These are phyloP conservation scores for Nasonia giraulti DNA, from an alignment of 1,140 invertebrate genomes.

Conservation along the genomic window DNA sequence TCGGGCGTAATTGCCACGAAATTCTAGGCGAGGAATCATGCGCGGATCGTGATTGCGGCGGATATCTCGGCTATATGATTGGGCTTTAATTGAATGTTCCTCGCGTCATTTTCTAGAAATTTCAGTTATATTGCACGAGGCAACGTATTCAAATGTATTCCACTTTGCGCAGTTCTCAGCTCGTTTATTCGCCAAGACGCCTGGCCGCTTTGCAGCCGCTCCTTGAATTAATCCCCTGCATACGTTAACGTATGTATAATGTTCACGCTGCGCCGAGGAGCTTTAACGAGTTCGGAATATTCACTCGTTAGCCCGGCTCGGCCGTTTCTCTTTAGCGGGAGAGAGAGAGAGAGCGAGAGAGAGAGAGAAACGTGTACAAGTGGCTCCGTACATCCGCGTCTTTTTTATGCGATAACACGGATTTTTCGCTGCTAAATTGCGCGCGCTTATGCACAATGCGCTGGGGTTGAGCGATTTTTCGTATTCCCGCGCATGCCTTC, in stretches of 20 bases:
- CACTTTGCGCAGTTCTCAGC: conserved; percentile 52
- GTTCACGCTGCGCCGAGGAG: neutral
- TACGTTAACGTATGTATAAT: conserved; percentile 54
- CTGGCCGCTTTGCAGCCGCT: conserved; percentile 67
- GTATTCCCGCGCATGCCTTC: conserved; percentile 1
- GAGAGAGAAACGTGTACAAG: conserved; percentile 59
- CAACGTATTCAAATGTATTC: conserved; percentile 60
- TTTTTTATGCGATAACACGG: conserved; percentile 66
- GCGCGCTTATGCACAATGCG: neutral
- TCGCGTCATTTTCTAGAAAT: too few species aligned
- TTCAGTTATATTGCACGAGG: neutral
- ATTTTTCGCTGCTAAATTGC: conserved; percentile 33
- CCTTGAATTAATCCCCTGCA: conserved; percentile 72
- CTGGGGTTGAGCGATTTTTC: conserved; percentile 3
- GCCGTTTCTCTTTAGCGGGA: neutral
- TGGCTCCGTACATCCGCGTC: conserved; percentile 36
- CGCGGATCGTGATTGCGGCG: too few species aligned
- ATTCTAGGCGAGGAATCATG: conserved; percentile 8
- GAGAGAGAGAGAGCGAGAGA: neutral
- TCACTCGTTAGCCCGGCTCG: conserved; percentile 25
- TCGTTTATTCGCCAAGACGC: conserved; percentile 59
- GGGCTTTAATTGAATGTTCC: too few species aligned
- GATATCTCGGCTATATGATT: too few species aligned
- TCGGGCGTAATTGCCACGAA: neutral
- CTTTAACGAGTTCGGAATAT: conserved; percentile 68